Evolutionary conservation across 1,140 invertebrate species (phyloP).

Genomic region (Episyrphus balteatus): DNA sequence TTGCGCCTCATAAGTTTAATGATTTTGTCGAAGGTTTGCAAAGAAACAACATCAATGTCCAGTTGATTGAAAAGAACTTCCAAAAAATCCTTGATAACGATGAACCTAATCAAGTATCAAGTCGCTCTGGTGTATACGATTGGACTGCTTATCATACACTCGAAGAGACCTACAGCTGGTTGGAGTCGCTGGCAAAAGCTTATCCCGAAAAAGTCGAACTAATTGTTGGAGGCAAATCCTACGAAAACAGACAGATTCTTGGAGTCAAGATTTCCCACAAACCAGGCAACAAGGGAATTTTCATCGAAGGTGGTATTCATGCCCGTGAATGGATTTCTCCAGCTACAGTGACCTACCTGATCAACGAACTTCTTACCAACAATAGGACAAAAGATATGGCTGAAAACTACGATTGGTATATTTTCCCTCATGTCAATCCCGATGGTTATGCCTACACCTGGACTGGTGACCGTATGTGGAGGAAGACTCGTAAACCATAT

Average conservation of each 20-base stretch:
- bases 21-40: not conserved
- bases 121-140: not conserved
- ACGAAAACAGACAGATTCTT: conserved; percentile 38
- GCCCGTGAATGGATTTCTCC: conserved; percentile 53
- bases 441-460: conserved; percentile 52
- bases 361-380: conserved; percentile 40
- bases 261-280: conserved; percentile 27
- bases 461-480: conserved; percentile 41
- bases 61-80: conserved; percentile 4
- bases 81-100: conserved; percentile 6
- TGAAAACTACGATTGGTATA: conserved; percentile 52
- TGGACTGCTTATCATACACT: conserved; percentile 35
- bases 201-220: conserved; percentile 29
- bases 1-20: conserved; percentile 5
- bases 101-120: conserved; percentile 4
- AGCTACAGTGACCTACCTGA: conserved; percentile 44
- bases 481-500: conserved; percentile 43
- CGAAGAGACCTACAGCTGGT: conserved; percentile 35
- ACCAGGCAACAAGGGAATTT: conserved; percentile 3
- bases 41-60: conserved; percentile 30
- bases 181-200: conserved; percentile 23
- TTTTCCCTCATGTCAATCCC: conserved; percentile 53
- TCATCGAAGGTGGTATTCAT: conserved; percentile 45
- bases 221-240: conserved; percentile 29
- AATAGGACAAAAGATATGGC: conserved; percentile 32